phyloP scores from a whole-genome alignment of 2,113 vertebrate genomes.

The Rhineura floridana region DNA sequence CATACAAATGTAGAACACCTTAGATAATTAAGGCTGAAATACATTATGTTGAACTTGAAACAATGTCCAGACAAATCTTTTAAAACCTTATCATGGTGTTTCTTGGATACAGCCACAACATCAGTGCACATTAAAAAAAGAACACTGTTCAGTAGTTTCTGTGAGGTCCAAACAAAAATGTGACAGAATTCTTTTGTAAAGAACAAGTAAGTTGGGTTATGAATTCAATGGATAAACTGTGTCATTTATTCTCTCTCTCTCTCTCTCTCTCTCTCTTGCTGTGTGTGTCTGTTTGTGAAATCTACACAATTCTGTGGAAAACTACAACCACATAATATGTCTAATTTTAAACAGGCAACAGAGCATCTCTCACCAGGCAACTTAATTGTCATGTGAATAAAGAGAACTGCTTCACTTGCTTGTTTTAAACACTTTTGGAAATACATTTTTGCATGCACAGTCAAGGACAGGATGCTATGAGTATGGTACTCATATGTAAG shows the following conservation, averaged over 20 bases:
- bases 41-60: background rate
- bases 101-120: background rate
- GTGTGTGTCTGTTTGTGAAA: too few relatives aligned
- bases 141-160: background rate
- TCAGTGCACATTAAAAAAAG: background rate
- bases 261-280: too few relatives aligned
- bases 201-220: background rate
- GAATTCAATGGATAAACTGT: background rate
- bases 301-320: background rate
- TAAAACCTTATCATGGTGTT: background rate
- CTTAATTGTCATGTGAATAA: background rate
- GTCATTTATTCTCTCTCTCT: background rate
- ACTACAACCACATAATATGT: background rate
- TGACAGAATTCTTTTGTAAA: background rate
- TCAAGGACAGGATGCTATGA: background rate
- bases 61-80: background rate
- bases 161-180: background rate
- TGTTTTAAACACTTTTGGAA: background rate
- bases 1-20: background rate
- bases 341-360: background rate
- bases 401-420: background rate
- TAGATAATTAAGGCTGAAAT: slow-evolving; percentile 6
- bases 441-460: background rate
- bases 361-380: background rate
- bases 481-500: background rate